These are phyloP conservation scores for Agriopis leucophaearia DNA, from an alignment of 2,888 invertebrate genomes.

Conservation along the genomic window DNA sequence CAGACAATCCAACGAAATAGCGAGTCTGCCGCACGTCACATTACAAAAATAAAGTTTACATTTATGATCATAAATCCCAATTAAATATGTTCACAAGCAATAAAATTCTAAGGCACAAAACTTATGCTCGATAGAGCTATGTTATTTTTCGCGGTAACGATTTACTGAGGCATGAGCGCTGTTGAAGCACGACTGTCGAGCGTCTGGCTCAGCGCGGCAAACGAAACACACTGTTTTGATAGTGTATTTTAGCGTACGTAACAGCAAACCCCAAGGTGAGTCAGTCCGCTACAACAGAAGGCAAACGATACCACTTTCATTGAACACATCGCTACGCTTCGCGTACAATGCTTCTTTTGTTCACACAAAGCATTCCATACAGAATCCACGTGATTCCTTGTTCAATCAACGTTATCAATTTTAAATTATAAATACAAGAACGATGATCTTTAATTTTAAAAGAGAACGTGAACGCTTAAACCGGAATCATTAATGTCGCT, in stretches of 20 bases:
- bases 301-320: conserved; percentile 60
- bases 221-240: conserved; percentile 82
- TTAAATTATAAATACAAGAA: conserved; percentile 18
- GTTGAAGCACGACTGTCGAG: conserved; percentile 46
- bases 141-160: conserved; percentile 49
- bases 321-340: conserved; percentile 52
- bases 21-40: conserved; percentile 61
- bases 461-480: conserved; percentile 50
- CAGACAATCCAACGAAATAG: conserved; percentile 64
- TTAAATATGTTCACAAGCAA: conserved; percentile 37
- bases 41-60: conserved; percentile 52
- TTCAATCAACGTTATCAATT: conserved; percentile 27
- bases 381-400: neutral
- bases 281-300: conserved; percentile 64
- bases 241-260: conserved; percentile 81
- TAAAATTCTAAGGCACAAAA: conserved; percentile 57
- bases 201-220: conserved; percentile 67
- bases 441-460: conserved; percentile 48
- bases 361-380: conserved; percentile 15
- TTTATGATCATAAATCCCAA: conserved; percentile 32
- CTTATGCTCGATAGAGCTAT: conserved; percentile 23
- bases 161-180: conserved; percentile 47
- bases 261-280: conserved; percentile 80
- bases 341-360: conserved; percentile 58
- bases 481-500: conserved; percentile 56